A percentile compares a stretch with the other conserved stretches of the same genome.
These are phyloP conservation scores for Platalea minor DNA, from an alignment of 2,797 vertebrate species.

Conservation along the genomic window DNA sequence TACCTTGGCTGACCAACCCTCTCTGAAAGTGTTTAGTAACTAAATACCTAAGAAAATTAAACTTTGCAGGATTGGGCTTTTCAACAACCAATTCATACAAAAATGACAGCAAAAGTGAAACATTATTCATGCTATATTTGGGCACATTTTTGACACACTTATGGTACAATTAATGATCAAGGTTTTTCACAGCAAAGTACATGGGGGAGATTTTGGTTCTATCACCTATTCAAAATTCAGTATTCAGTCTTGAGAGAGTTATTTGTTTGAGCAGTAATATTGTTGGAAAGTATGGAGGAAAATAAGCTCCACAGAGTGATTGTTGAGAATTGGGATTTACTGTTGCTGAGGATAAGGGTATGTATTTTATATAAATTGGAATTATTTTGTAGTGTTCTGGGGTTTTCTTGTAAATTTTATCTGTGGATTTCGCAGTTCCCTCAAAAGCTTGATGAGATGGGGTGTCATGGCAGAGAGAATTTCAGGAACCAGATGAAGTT, in stretches of 20 bases:
- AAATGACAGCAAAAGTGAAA: not conserved
- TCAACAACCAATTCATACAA: not conserved
- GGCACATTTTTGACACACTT: not conserved
- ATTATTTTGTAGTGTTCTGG: not conserved
- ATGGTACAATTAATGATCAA: not conserved
- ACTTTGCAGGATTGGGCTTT: not conserved
- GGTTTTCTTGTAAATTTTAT: not conserved
- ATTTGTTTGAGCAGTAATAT: not conserved
- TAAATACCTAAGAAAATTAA: not conserved
- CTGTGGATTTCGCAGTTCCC: not conserved
- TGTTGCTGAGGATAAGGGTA: not conserved
- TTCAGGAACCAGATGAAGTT: not conserved
- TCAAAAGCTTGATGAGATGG: not conserved
- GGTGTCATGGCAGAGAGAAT: not conserved
- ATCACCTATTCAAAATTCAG: not conserved
- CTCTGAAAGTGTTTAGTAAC: not conserved
- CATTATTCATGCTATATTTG: fast-evolving
- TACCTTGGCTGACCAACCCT: not conserved
- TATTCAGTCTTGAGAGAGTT: fast-evolving
- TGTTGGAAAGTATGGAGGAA: not conserved
- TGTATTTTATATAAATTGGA: not conserved
- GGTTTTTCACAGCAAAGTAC: not conserved
- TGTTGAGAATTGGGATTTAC: not conserved
- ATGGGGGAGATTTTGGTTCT: not conserved
- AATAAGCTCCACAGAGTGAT: not conserved